Conservation (phyloP, 2,888 invertebrate genomes). For the Brachycybe producta region DNA sequence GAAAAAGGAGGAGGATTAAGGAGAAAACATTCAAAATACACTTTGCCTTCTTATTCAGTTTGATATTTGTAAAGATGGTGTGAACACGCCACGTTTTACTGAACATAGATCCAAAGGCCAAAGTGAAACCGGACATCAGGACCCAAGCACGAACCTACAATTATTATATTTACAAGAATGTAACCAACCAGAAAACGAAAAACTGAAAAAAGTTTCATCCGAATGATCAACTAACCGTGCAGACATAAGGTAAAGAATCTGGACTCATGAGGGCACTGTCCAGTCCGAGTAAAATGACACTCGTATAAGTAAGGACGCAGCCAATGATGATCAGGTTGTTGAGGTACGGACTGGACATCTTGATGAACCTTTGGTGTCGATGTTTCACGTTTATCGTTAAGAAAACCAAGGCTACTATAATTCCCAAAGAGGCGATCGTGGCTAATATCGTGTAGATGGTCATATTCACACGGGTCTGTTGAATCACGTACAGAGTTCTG, state of each 20-base stretch:
- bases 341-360: slow-evolving; percentile 97
- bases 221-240: slow-evolving; percentile 51
- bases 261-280: slow-evolving; percentile 81
- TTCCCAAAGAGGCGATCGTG: slow-evolving; percentile 74
- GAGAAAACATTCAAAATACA: background rate
- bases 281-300: slow-evolving; percentile 87
- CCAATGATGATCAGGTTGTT: slow-evolving; percentile 97
- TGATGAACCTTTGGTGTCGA: slow-evolving; percentile 93
- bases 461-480: slow-evolving; percentile 82
- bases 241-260: slow-evolving; percentile 81
- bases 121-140: slow-evolving; percentile 90
- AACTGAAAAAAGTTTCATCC: background rate
- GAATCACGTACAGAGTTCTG: slow-evolving; percentile 68
- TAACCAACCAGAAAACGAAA: background rate
- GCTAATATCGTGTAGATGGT: slow-evolving; percentile 81
- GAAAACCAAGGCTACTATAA: slow-evolving; percentile 78
- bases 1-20: too few species aligned
- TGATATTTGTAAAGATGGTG: slow-evolving; percentile 96
- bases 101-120: slow-evolving; percentile 99
- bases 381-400: slow-evolving; percentile 89
- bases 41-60: slow-evolving; percentile 85
- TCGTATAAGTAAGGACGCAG: slow-evolving; percentile 89
- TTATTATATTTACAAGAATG: background rate
- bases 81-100: slow-evolving; percentile 99
- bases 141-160: slow-evolving; percentile 64